Evolutionary conservation across 2,797 vertebrate genomes (phyloP).

Genomic region (Intellagama lesueurii): DNA sequence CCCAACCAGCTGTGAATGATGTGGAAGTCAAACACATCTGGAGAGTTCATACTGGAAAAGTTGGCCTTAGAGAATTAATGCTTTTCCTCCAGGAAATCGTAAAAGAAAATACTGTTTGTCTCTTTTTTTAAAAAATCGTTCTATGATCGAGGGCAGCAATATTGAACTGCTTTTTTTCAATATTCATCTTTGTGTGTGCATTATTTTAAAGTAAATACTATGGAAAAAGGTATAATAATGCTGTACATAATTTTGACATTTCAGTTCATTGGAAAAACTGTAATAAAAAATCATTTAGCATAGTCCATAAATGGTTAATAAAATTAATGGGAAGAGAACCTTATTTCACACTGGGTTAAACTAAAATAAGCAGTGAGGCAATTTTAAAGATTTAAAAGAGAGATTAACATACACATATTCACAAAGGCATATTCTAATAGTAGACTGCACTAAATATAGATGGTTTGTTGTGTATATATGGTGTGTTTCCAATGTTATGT

Average conservation of each 20-base stretch:
- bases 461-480: neutral
- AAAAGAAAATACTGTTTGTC: constrained; percentile 26
- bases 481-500: neutral
- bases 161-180: constrained; percentile 48
- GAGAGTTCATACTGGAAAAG: neutral
- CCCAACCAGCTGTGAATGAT: neutral
- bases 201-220: constrained; percentile 54
- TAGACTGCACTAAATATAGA: constrained; percentile 2
- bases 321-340: constrained; percentile 48
- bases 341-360: constrained; percentile 61
- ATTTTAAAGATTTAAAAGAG: constrained; percentile 29
- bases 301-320: constrained; percentile 58
- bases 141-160: constrained; percentile 46
- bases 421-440: neutral
- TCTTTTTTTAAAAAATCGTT: constrained; percentile 19
- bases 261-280: constrained; percentile 65
- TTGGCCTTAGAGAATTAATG: constrained; percentile 24
- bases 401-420: neutral
- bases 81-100: constrained; percentile 43
- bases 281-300: constrained; percentile 55
- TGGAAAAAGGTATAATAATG: constrained; percentile 60
- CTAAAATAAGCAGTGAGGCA: constrained; percentile 54
- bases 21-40: neutral
- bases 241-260: constrained; percentile 60
- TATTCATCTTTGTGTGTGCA: constrained; percentile 39